Percentiles rank a stretch among this genome's conserved stretches.
phyloP scores from a whole-genome alignment of 2,888 invertebrate genomes.

The Drosophila rellima region DNA sequence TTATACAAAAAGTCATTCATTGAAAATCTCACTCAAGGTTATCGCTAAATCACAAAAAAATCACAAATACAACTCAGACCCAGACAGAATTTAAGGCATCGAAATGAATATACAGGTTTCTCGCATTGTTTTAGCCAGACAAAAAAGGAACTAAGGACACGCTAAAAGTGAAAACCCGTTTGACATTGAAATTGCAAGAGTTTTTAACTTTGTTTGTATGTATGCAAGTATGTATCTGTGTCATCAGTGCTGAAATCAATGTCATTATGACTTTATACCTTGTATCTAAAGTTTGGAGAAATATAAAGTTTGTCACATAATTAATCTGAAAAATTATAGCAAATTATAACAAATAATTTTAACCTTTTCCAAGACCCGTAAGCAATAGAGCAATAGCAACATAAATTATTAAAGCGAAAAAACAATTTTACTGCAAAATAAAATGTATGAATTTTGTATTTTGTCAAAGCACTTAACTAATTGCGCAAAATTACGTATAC shows the following conservation, averaged over 20 bases:
- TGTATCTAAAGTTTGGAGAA: neutral
- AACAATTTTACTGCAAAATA: neutral
- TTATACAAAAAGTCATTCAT: constrained; percentile 53
- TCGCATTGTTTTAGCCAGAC: constrained; percentile 42
- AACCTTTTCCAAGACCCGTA: no score
- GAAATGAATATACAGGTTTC: constrained; percentile 42
- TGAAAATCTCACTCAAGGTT: constrained; percentile 78
- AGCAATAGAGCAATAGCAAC: no score
- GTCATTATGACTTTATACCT: constrained; percentile 25
- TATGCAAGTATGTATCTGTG: constrained; percentile 23
- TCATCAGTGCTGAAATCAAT: constrained; percentile 56
- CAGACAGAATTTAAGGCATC: constrained; percentile 28
- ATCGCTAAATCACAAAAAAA: constrained; percentile 58
- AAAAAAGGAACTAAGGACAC: constrained; percentile 77
- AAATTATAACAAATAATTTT: no score
- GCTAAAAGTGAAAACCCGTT: constrained; percentile 74
- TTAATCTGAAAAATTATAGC: no score
- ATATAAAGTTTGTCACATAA: neutral
- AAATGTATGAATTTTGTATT: neutral
- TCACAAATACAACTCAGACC: constrained; percentile 7
- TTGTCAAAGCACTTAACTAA: neutral
- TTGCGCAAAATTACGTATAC: constrained; percentile 14
- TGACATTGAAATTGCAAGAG: constrained; percentile 64
- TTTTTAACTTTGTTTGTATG: constrained; percentile 21
- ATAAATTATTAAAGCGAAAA: no score